Percentiles rank a stretch among this genome's conserved stretches.
Conservation (phyloP, 2,797 vertebrate species). For the Spondyliosoma cantharus region DNA sequence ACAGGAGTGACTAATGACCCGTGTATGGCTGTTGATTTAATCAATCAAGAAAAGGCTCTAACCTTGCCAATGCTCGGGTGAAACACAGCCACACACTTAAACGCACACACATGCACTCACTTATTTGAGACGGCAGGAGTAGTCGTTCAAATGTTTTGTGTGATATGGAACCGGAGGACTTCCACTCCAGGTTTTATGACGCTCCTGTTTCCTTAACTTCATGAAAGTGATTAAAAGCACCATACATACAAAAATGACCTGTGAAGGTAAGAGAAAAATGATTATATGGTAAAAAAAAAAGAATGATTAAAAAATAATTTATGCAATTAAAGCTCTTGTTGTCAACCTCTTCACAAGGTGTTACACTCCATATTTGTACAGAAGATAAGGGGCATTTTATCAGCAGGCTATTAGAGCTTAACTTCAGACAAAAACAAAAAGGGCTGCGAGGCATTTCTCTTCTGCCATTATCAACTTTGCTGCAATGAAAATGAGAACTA, state of each 20-base stretch:
- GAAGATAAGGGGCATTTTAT: slow-evolving; percentile 15
- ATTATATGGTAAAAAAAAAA: neutral
- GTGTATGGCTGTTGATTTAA: slow-evolving; percentile 77
- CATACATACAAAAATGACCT: neutral
- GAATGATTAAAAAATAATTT: slow-evolving; percentile 11
- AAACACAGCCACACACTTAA: slow-evolving; percentile 28
- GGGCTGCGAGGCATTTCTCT: slow-evolving; percentile 18
- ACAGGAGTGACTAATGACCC: slow-evolving; percentile 77
- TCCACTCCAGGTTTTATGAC: neutral
- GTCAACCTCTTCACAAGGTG: slow-evolving; percentile 32
- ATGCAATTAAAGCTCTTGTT: slow-evolving; percentile 33
- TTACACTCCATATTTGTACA: slow-evolving; percentile 21
- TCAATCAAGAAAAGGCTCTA: slow-evolving; percentile 78
- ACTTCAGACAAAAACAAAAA: neutral
- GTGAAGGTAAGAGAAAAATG: neutral
- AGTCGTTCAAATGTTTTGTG: slow-evolving; percentile 17
- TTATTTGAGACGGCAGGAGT: slow-evolving; percentile 7
- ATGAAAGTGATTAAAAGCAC: neutral
- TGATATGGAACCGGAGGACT: neutral
- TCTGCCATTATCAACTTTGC: slow-evolving; percentile 28
- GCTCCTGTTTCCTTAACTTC: neutral
- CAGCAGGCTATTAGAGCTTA: slow-evolving; percentile 34
- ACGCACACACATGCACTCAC: slow-evolving; percentile 20
- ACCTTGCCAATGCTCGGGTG: slow-evolving; percentile 69
- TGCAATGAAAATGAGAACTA: slow-evolving; percentile 43